Evolutionary conservation across 2,888 invertebrate genomes (phyloP), one percentile per base, ranked within the genome.

Genomic region (Polydrusus tereticollis): DNA sequence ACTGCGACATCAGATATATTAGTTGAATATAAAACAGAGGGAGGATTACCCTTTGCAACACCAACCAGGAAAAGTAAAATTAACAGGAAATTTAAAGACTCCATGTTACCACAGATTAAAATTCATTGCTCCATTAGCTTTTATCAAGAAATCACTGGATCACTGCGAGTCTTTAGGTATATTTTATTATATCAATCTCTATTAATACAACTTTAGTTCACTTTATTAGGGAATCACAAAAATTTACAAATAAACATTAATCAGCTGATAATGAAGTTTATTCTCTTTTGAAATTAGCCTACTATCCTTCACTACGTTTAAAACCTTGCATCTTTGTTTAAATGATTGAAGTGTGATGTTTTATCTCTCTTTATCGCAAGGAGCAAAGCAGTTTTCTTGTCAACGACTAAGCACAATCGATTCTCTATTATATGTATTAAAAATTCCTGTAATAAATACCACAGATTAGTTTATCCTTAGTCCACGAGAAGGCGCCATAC

Each of bases 251-350:
- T 50, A 63, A 63, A 50, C 63, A 26, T 10, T 16, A 63, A 26
- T 33, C 63, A 63, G 63, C 63, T 63, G 63, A 20, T 63, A 12
- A 36, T 50, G 50, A 63, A 33, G 33, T 63, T 62, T 45, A 16
- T 23, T 45, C 7, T 8, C 6, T 6, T 41, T 41, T 2, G 4
- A 18, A 6, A 10, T 33, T 7, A 2, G 7, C 12, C 12, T 12
- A 33, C 7, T 4, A 29, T 5, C 8, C 7, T 7, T 33, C 2
- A 33, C 8, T 33, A 6, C 10, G n/a, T n/a, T 7, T 4, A n/a
- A n/a, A 2, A 4, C n/a, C 33, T 1, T 36, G 8, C 8, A 3
- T 36, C 36, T 36, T 36, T 36, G 4, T 36, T 36, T 36, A 12
- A 2, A 1, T 36, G 12, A 8, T 36, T 36, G n/a, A 36, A 36